These are phyloP conservation scores for Microtus richardsoni DNA, from an alignment of 2,113 vertebrate genomes.

Conservation along the genomic window DNA sequence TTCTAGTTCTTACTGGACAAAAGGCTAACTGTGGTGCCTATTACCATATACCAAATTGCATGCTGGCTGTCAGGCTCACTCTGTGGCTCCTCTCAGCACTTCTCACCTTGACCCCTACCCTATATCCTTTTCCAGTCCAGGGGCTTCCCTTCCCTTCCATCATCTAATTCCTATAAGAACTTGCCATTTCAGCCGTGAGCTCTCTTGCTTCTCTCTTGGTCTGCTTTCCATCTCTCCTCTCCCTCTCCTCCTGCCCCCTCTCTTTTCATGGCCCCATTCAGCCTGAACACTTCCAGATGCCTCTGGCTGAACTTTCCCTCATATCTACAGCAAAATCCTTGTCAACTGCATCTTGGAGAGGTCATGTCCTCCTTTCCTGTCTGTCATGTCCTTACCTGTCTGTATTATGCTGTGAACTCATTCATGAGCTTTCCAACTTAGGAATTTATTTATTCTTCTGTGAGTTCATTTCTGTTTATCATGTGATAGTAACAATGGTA, in stretches of 20 bases:
- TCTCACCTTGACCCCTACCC: not conserved
- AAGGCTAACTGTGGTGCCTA: not conserved
- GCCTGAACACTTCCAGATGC: not conserved
- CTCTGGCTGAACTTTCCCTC: not conserved
- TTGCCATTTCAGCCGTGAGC: not conserved
- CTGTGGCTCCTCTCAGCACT: not conserved
- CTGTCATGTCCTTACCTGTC: not conserved
- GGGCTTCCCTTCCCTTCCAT: not conserved
- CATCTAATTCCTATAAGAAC: not conserved
- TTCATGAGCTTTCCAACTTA: not conserved
- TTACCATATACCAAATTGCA: not conserved
- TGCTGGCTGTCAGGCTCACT: not conserved
- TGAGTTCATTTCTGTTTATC: not conserved
- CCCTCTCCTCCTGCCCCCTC: too few relatives aligned
- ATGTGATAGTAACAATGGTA: not conserved
- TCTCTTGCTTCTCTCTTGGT: not conserved
- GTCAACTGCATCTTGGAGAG: not conserved
- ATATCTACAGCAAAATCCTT: not conserved
- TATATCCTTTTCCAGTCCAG: not conserved
- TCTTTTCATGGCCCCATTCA: not conserved
- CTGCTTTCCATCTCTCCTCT: not conserved
- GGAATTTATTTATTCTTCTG: not conserved
- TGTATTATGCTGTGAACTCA: not conserved
- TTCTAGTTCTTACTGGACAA: not conserved
- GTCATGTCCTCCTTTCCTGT: not conserved